A percentile compares a stretch with the other conserved stretches of the same genome.
phyloP scores from a whole-genome alignment of 2,113 vertebrate species.

The Atractosteus spatula region DNA sequence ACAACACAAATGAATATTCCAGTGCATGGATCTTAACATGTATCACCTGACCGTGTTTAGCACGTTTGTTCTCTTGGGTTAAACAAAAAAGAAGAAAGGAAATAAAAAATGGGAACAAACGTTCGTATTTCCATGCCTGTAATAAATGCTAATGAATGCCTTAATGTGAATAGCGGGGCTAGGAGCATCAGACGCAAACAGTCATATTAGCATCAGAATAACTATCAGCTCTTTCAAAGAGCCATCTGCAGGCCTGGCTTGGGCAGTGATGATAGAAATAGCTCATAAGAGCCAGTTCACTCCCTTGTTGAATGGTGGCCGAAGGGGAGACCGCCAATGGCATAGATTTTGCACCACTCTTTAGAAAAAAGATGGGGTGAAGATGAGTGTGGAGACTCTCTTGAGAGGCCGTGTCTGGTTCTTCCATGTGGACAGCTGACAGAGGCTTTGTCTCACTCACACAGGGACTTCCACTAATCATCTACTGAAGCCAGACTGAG shows the following conservation, averaged over 20 bases:
- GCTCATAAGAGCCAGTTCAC: neutral
- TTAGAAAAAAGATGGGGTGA: too few species aligned
- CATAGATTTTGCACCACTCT: too few species aligned
- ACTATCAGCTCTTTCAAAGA: conserved; percentile 17
- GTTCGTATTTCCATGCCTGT: conserved; percentile 44
- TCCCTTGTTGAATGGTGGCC: neutral
- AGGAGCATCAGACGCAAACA: conserved; percentile 39
- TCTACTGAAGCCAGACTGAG: conserved; percentile 19
- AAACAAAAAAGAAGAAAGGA: conserved; percentile 38
- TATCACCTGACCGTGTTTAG: too few species aligned
- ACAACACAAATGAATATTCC: too few species aligned
- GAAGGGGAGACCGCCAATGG: neutral
- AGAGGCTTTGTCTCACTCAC: conserved; percentile 39
- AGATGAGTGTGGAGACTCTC: neutral
- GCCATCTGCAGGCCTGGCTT: conserved; percentile 6
- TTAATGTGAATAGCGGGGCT: conserved; percentile 17
- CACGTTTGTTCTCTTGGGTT: too few species aligned
- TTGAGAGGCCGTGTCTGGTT: conserved; percentile 5
- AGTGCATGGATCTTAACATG: too few species aligned
- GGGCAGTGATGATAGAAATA: neutral
- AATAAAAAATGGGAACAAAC: conserved; percentile 29
- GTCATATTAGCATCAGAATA: conserved; percentile 52
- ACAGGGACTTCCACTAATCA: conserved; percentile 43
- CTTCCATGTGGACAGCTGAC: conserved; percentile 47
- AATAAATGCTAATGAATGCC: conserved; percentile 51